A percentile compares a stretch with the other conserved stretches of the same genome.
These are phyloP conservation scores for Miichthys miiuy DNA, from an alignment of 2,797 vertebrate species.

Conservation along the genomic window DNA sequence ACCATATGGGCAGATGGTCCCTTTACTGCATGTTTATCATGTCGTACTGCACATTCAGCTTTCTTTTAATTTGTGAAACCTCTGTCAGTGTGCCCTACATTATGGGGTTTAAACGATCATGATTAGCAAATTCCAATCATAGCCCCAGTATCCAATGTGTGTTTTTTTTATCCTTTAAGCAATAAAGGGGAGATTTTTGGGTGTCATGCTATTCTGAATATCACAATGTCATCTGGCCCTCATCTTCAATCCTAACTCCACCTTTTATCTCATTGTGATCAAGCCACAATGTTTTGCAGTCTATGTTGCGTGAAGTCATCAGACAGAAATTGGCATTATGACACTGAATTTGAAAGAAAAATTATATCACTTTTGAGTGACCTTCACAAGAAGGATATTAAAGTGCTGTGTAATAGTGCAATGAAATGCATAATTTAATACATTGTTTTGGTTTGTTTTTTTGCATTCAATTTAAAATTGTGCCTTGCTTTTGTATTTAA, in stretches of 20 bases:
- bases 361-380: background rate
- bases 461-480: background rate
- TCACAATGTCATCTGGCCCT: constrained; percentile 12
- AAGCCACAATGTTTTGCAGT: background rate
- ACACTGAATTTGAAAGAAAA: background rate
- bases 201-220: constrained; percentile 1
- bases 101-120: constrained; percentile 41
- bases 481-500: background rate
- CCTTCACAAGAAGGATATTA: background rate
- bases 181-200: constrained; percentile 9
- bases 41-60: constrained; percentile 57
- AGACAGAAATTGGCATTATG: background rate
- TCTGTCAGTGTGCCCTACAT: constrained; percentile 31
- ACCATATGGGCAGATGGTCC: constrained; percentile 68
- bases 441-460: background rate
- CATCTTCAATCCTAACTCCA: background rate
- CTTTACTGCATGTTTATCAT: constrained; percentile 69
- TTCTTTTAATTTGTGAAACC: constrained; percentile 57
- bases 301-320: background rate
- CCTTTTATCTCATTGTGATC: background rate
- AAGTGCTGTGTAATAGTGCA: background rate
- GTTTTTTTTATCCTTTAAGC: constrained; percentile 22
- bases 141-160: constrained; percentile 18
- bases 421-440: background rate
- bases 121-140: constrained; percentile 49